Evolutionary conservation across 2,113 vertebrate species (phyloP), one percentile per base, ranked within the genome.

Genomic region (Pagrus major): DNA sequence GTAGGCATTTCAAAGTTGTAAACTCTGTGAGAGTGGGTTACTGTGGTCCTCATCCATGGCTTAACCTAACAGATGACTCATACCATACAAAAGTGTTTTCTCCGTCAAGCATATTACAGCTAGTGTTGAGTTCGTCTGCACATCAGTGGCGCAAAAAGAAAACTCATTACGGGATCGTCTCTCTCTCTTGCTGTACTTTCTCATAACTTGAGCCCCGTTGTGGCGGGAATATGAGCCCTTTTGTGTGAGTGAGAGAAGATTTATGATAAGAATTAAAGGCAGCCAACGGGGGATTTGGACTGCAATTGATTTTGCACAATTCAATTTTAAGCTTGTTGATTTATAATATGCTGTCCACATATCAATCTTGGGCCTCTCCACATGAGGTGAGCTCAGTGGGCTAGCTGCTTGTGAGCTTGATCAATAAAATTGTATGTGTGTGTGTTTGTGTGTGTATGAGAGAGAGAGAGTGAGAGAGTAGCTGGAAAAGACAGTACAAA

Each of bases 301-400:
- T 0, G 21, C 89, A 87, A 93, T 93, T 93, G 89, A 91, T 92
- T 93, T 91, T 87, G 84, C 81, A 85, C 89, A 88, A 91, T 91
- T 91, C 88, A 92, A 92, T 94, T 94, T 94, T 89, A 92, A 92
- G 82, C 90, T 86, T 85, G 90, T 92, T 93, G 91, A 93, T 93
- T 93, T 94, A 93, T 86, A 89, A 92, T 87, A 70, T 63, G 49
- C 76, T 89, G 79, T 89, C 86, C 92, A 89, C 86, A 86, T 90
- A 94, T 94, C 91, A 88, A 88, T 91, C 90, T 83, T 54, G 49
- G 51, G 58, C 46, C 56, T 84, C 88, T 89, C 83, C 80, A 88
- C 86, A 83, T 79, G 88, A 86, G 75, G 80, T 83, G 68, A 85
- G 69, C 82, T 85, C 65, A 78, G 55, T 77, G 76, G 81, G 78